A percentile compares a stretch with the other conserved stretches of the same genome.
These are phyloP conservation scores for Eupithecia pulchellata DNA, from an alignment of 2,888 invertebrate genomes.

Conservation along the genomic window DNA sequence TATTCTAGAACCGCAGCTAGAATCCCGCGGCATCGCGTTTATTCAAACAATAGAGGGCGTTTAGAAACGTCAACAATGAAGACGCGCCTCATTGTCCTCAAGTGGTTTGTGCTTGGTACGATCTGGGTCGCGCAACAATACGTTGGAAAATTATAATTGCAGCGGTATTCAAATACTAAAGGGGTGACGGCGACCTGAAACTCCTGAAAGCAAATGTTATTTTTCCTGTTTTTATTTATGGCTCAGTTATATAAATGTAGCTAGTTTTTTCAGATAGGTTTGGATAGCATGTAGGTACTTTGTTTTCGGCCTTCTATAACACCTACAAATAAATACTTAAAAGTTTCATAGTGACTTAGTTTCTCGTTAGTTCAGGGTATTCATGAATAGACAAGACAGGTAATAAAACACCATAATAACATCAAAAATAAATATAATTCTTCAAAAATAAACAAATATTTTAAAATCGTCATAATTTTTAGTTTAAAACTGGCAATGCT, in stretches of 20 bases:
- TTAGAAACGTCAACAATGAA: slow-evolving; percentile 53
- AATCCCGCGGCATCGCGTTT: slow-evolving; percentile 42
- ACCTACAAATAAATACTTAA: too few species aligned
- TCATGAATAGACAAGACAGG: not conserved
- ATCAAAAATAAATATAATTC: not conserved
- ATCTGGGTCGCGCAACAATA: slow-evolving; percentile 47
- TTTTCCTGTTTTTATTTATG: slow-evolving; percentile 16
- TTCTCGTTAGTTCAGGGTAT: not conserved
- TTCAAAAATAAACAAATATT: slow-evolving; percentile 62
- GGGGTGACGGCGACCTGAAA: slow-evolving; percentile 27
- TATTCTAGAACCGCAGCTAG: slow-evolving; percentile 27
- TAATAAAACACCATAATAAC: not conserved
- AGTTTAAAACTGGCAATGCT: not conserved
- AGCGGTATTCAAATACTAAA: slow-evolving; percentile 43
- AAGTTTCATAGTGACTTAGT: too few species aligned
- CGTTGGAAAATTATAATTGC: slow-evolving; percentile 48
- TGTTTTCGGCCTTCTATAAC: not conserved
- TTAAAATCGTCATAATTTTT: slow-evolving; percentile 33
- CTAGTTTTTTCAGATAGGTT: not conserved
- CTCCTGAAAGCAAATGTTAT: slow-evolving; percentile 25
- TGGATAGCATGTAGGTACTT: not conserved
- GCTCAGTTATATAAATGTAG: not conserved
- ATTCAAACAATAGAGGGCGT: slow-evolving; percentile 51
- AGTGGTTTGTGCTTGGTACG: slow-evolving; percentile 34
- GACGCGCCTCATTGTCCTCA: slow-evolving; percentile 49